Evolutionary conservation across 2,797 vertebrate species (phyloP), one percentile per base, ranked within the genome.

Genomic region (Typhlichthys subterraneus): DNA sequence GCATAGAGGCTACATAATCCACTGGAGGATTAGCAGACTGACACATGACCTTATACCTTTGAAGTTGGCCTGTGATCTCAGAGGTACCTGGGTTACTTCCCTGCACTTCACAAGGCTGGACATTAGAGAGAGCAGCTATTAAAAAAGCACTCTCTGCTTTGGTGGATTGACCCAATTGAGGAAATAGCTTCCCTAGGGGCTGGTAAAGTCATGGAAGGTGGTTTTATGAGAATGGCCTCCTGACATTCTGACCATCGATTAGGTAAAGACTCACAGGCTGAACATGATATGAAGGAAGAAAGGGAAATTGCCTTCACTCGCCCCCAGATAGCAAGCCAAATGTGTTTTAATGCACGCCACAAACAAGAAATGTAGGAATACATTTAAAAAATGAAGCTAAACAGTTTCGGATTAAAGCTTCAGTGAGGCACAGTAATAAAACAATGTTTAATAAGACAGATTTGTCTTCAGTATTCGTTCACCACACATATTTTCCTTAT

Each of bases 31-130:
- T 72, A 76, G 77, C 48, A 68, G 73, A 72, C 83, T 82, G 79
- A 82, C 75, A 59, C 0, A 58, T 82, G 83, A 80, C 73, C 81
- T 69, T 15, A 11, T 15, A 23, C 19, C 71, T 88, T 86, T 84
- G 82, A 89, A 81, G 83, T 72, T 57, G 75, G 64, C 58, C 46
- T 52, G 69, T 56, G 68, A 69, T 78, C 45, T 5, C 68, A 14
- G 65, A 61, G 73, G 70, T 69, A 62, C 69, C 65, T 15, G 12
- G 45, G 29, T 53, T 49, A 10, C 48, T 53, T 58, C 12, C 45
- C 42, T 45, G 38, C 72, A 67, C 76, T 76, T 77, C 76, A 68
- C 70, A 76, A 65, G 63, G 54, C 53, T 67, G 78, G 77, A 59
- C 69, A 76, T 63, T 72, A 80, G 60, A 61, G 67, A 77, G 69